Base-by-base conservation (phyloP, 2,797 vertebrate species). In the Liparis tanakae region DNA sequence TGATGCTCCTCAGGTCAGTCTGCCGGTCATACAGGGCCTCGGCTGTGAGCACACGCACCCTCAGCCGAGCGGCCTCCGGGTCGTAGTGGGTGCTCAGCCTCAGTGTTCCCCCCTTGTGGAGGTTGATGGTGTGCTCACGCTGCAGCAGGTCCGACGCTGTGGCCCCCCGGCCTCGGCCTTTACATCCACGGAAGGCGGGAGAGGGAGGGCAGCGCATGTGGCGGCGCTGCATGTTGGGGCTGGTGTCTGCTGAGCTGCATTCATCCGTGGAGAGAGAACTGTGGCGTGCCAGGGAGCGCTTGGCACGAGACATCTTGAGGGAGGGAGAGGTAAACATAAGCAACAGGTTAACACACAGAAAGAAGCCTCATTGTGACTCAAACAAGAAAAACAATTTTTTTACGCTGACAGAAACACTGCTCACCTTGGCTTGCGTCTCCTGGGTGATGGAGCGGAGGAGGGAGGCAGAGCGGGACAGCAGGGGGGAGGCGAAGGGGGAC, bases 241-340 rank as follows among this genome's bases (percentile, higher is more conserved):
- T 98, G 90, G 97, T 96, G 90, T 99, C 97, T 0, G 97, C 96
- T 0, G 96, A 97, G 87, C 97, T 97, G 91, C 95, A 96, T 66
- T 99, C 98, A 0, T 99, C 98, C 0, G 97, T 97, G 36, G 97
- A 98, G 51, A 98, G 94, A 0, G 98, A 98, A 69, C 97, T 97
- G 89, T 98, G 97, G 41, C 97, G 95, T 1, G 95, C 96, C 10
- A 98, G 94, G 0, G 97, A 95, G 4, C 96, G 97, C 79, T 96
- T 97, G 72, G 98, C 96, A 76, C 97, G 97, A 85, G 95, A 97
- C 25, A 94, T 61, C 93, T 94, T 17, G 54, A 70, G 70, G 36
- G 17, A 43, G 55, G 55, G 37, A 33, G 9, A 48, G 13, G 22
- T 22, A 8, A 48, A n/a, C 14, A 44, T 67, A 71, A 34, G n/a